Evolutionary conservation across 2,797 vertebrate species (phyloP), one percentile per base, ranked within the genome.

Genomic region (Salarias fasciatus): DNA sequence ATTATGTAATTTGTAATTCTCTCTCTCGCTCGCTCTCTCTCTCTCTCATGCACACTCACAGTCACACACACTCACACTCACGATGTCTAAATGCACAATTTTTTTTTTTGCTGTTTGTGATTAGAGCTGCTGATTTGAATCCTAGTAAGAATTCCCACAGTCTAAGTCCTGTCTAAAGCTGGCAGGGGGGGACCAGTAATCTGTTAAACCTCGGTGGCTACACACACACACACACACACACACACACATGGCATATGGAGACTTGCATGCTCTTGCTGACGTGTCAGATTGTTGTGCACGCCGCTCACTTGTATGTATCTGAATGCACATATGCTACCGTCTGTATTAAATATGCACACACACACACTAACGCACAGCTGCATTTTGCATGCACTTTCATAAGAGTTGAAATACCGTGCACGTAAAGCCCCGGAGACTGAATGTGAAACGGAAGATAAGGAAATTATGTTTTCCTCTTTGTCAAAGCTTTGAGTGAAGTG

Each of bases 121-220:
- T 87, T 83, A 83, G 77, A 82, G 75, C 82, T 78, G 69, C 63
- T 61, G 69, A 83, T 85, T 82, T 80, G 77, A 85, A 88, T 87
- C 78, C 81, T 71, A 80, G 82, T 82, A 87, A 86, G 82, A 86
- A 89, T 90, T 88, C 84, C 80, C 83, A 85, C 83, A 91, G 82
- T 85, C 79, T 86, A 86, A 88, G 86, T 88, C 53, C 70, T 84
- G 77, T 65, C 68, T 83, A 75, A 83, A 87, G 80, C 82, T 53
- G 49, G 60, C 65, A 77, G 79, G 83, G 77, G 79, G 18, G 18
- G 2, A 77, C 37, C 63, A 61, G 63, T 89, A 86, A 90, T 84
- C 87, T n/a, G 64, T 71, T 88, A 84, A 87, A 72, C 51, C 75
- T 56, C 56, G 24, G 13, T 31, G 53, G 58, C 72, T 51, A 38